Evolutionary conservation across 2,797 vertebrate genomes (phyloP).

Genomic region (Dicrostonyx torquatus): DNA sequence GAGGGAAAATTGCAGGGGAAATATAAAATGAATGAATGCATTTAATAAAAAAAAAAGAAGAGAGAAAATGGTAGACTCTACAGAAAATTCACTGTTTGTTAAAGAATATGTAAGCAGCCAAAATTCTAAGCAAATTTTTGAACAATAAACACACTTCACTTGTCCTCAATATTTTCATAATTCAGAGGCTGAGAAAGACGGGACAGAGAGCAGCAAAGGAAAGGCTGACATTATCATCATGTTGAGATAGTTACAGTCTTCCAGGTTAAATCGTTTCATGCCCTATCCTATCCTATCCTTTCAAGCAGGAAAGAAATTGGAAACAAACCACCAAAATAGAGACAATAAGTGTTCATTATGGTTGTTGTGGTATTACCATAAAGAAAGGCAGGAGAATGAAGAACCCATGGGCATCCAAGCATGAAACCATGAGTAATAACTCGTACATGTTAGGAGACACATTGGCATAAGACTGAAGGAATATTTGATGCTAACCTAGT

Average conservation of each 20-base stretch:
- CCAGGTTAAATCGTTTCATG: background rate
- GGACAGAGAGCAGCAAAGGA: background rate
- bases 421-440: background rate
- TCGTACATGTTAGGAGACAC: rapidly evolving
- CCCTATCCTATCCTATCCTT: too few species aligned
- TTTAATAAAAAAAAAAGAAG: background rate
- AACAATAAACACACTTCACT: background rate
- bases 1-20: too few species aligned
- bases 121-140: background rate
- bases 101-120: background rate
- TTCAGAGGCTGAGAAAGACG: background rate
- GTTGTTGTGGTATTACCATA: background rate
- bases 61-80: background rate
- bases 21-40: too few species aligned
- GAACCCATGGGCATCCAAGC: rapidly evolving
- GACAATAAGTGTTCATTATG: background rate
- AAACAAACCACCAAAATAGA: background rate
- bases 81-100: background rate
- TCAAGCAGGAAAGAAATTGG: background rate
- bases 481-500: background rate
- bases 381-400: background rate
- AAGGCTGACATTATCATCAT: background rate
- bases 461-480: background rate
- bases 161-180: background rate
- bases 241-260: background rate